Conservation (phyloP, 2,113 vertebrate species). For the Pionites leucogaster region DNA sequence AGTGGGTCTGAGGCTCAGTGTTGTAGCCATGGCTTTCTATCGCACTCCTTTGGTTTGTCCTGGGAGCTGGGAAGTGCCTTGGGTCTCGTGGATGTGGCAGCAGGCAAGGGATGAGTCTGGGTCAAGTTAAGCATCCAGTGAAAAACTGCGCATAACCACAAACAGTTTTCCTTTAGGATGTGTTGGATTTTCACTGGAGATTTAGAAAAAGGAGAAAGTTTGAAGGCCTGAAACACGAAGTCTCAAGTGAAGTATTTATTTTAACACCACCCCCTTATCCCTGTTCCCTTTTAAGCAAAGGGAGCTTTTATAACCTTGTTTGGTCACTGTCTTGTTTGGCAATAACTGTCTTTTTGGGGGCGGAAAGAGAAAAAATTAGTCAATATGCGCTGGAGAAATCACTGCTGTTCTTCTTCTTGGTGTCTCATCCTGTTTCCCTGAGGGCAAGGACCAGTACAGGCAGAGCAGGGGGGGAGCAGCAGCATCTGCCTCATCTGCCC, state of each 20-base stretch:
- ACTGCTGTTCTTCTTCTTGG: conserved; percentile 17
- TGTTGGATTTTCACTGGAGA: background rate
- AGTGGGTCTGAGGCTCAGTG: background rate
- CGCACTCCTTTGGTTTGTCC: background rate
- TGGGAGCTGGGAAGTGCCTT: background rate
- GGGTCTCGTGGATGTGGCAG: accelerated
- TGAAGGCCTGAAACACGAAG: background rate
- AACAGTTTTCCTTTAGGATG: background rate
- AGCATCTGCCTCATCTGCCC: background rate
- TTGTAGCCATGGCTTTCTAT: background rate
- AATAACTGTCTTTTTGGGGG: conserved; percentile 11
- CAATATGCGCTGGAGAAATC: conserved; percentile 44
- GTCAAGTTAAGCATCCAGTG: background rate
- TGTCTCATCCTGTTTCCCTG: background rate
- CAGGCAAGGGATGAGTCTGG: background rate
- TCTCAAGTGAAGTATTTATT: background rate
- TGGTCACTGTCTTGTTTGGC: background rate
- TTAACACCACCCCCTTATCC: background rate
- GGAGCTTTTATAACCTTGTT: conserved; percentile 20
- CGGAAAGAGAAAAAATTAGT: background rate
- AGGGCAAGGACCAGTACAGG: background rate
- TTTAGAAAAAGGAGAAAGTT: background rate
- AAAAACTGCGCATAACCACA: background rate
- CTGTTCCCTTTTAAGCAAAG: background rate
- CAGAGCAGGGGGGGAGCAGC: background rate